A percentile compares a stretch with the other conserved stretches of the same genome.
phyloP scores from a whole-genome alignment of 2,113 vertebrate species.

The Loxodonta africana region DNA sequence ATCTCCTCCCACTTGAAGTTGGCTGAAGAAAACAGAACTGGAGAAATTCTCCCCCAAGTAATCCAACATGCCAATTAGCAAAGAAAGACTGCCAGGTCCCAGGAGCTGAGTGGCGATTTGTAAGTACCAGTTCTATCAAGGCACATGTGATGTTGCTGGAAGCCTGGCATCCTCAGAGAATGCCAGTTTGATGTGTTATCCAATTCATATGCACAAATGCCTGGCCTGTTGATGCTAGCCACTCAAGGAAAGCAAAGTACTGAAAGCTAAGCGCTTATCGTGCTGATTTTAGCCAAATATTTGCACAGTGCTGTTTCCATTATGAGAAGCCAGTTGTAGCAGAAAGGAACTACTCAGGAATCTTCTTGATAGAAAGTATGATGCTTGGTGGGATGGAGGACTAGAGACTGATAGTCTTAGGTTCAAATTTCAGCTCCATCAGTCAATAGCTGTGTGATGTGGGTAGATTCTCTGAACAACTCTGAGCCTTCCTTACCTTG shows the following conservation, averaged over 20 bases:
- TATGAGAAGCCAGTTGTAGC: neutral
- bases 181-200: conserved; percentile 3
- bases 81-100: conserved; percentile 67
- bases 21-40: conserved; percentile 65
- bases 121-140: conserved; percentile 72
- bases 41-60: conserved; percentile 65
- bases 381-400: neutral
- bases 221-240: conserved; percentile 55
- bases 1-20: conserved; percentile 26
- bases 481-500: neutral
- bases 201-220: conserved; percentile 71
- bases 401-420: neutral
- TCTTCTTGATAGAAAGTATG: neutral
- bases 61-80: conserved; percentile 72
- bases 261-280: conserved; percentile 51
- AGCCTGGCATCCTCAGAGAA: conserved; percentile 74
- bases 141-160: neutral
- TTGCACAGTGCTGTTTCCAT: conserved; percentile 21
- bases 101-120: conserved; percentile 56
- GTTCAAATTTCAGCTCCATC: neutral
- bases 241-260: conserved; percentile 45
- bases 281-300: conserved; percentile 52
- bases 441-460: neutral
- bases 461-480: neutral
- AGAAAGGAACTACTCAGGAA: neutral